Percentiles rank a stretch among this genome's conserved stretches.
These are phyloP conservation scores for Cenopis cana DNA, from an alignment of 2,888 invertebrate species.

Conservation along the genomic window DNA sequence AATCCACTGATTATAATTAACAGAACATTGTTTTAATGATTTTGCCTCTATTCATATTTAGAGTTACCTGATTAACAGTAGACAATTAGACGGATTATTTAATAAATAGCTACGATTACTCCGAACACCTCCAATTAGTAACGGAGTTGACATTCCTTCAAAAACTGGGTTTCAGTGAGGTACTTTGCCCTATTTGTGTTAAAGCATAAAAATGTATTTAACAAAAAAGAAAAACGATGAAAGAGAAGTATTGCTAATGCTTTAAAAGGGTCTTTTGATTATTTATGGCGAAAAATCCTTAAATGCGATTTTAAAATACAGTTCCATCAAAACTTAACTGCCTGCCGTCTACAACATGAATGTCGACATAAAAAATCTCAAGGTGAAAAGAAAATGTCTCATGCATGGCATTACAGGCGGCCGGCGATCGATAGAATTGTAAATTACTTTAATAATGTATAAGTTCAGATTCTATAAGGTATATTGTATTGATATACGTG, in stretches of 20 bases:
- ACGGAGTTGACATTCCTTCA: background rate
- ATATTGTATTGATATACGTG: constrained; percentile 24
- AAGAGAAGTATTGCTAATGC: constrained; percentile 13
- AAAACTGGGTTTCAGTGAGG: background rate
- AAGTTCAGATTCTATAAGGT: constrained; percentile 52
- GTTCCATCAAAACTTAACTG: constrained; percentile 54
- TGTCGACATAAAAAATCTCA: constrained; percentile 67
- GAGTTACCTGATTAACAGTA: too few species aligned
- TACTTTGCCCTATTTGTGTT: constrained; percentile 8
- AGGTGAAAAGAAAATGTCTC: constrained; percentile 74
- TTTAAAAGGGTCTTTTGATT: constrained; percentile 32
- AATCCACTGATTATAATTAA: too few species aligned
- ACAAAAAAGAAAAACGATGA: constrained; percentile 14
- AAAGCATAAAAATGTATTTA: constrained; percentile 31
- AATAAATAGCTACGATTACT: too few species aligned
- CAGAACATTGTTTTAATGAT: too few species aligned
- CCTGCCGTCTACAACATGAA: constrained; percentile 55
- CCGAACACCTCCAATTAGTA: too few species aligned
- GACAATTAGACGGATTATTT: too few species aligned
- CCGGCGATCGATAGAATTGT: constrained; percentile 75
- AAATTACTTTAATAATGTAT: constrained; percentile 71
- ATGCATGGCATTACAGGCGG: constrained; percentile 68
- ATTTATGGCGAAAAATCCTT: constrained; percentile 27
- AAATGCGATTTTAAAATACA: constrained; percentile 33
- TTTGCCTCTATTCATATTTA: too few species aligned